Base-by-base conservation (phyloP, 2,888 invertebrate species). In the Invenusta paracnida region DNA sequence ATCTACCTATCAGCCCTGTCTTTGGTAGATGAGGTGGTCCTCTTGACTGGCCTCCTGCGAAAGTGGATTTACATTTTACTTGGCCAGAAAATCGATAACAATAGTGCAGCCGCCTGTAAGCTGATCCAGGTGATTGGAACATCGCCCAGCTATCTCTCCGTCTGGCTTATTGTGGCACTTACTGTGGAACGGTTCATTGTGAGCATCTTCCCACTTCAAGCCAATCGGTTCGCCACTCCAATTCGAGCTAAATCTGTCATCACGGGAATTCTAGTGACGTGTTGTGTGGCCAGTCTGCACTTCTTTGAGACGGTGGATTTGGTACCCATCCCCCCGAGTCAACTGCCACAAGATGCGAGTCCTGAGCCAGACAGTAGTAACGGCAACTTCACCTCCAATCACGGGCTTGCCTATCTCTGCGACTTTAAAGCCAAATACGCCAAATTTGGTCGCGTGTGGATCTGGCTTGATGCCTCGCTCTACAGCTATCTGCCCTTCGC, bases 141-240 rank as follows among this genome's bases (percentile, higher is more conserved):
- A 86, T 88, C 89, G 17, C 88, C 89, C 85, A 90, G 90, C 84
- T 89, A 90, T 86, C 88, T 89, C 5, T 90, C 90, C 0, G 90
- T 90, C 0, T 91, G 90, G 90, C 87, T 91, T 11, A 90, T 91
- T 83, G 89, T 91, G 13, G 90, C 90, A 0, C 89, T 91, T 0
- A 91, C 91, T 0, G 88, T 90, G 25, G 91, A 91, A 86, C 87
- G 91, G 17, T 90, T 89, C 85, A 89, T 90, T 29, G 90, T 90
- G n/a, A 91, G 91, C 0, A 90, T 89, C 81, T 88, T 89, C 82
- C 91, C 91, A 0, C 88, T 91, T 0, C 88, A 88, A 66, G 90
- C 90, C 11, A 67, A 87, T 29, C 28, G 81, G 11, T 30, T 27
- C 11, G 88, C 90, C 87, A 90, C 90, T 86, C 90, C 89, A 84